These are phyloP conservation scores for Nudaria mundana DNA, from an alignment of 2,888 invertebrate species.

Conservation along the genomic window DNA sequence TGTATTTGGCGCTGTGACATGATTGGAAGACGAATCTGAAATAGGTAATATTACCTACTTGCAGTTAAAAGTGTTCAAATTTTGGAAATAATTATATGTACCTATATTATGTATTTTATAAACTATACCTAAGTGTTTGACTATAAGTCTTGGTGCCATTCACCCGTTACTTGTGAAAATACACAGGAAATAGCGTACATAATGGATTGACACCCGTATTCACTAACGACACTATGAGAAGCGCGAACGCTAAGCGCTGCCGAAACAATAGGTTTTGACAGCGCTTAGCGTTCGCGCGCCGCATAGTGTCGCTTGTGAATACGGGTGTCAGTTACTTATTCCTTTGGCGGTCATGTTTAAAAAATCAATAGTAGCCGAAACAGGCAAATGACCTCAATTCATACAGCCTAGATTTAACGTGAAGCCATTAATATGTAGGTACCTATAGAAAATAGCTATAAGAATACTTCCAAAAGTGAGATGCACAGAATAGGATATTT, in stretches of 20 bases:
- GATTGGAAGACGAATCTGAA: slow-evolving; percentile 4
- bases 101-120: too few species aligned
- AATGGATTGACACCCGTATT: too few species aligned
- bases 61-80: slow-evolving; percentile 20
- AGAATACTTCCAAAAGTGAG: slow-evolving; percentile 12
- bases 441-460: slow-evolving; percentile 1
- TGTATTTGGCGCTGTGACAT: slow-evolving; percentile 15
- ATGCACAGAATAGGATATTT: slow-evolving; percentile 9
- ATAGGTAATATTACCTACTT: slow-evolving; percentile 17
- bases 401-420: not conserved
- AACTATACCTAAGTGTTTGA: slow-evolving; percentile 18
- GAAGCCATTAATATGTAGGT: slow-evolving; percentile 7
- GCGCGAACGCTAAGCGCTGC: too few species aligned
- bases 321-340: too few species aligned
- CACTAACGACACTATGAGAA: too few species aligned
- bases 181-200: too few species aligned
- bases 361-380: too few species aligned
- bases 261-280: too few species aligned
- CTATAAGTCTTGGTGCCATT: slow-evolving; percentile 33
- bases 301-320: too few species aligned
- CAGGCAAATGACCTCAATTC: not conserved
- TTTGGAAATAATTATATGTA: slow-evolving; percentile 18
- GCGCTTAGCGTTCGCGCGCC: too few species aligned
- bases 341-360: too few species aligned
- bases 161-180: slow-evolving; percentile 1